phyloP scores from a whole-genome alignment of 2,797 vertebrate species.

The Tangara arthus region DNA sequence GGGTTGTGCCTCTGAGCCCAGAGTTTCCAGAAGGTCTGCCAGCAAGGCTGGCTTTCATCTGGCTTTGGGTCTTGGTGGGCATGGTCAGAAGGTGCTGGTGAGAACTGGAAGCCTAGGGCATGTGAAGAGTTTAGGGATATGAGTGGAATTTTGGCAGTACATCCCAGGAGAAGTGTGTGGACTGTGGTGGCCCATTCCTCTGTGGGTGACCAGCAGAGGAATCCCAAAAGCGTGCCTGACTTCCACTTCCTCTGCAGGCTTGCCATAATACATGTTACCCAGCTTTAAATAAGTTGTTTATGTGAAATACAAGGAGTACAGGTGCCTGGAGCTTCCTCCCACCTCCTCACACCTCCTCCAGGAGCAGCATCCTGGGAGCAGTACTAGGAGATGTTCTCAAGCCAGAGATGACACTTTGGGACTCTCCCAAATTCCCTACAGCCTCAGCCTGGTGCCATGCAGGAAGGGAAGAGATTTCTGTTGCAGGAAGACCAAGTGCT shows the following conservation, averaged over 20 bases:
- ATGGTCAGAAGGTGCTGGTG: not conserved
- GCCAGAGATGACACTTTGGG: not conserved
- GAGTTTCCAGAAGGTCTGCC: not conserved
- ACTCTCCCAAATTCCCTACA: not conserved
- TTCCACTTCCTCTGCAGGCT: not conserved
- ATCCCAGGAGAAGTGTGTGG: not conserved
- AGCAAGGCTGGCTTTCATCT: not conserved
- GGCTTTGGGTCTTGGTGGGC: not conserved
- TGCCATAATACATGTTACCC: not conserved
- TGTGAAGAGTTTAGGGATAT: not conserved
- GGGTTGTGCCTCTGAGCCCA: not conserved
- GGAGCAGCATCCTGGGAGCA: not conserved
- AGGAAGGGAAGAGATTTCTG: not conserved
- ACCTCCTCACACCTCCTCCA: conserved; percentile 27
- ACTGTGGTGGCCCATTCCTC: not conserved
- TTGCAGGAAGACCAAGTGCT: not conserved
- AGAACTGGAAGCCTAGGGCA: not conserved
- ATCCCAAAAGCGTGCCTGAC: not conserved
- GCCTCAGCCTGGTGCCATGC: not conserved
- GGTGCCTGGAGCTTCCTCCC: conserved; percentile 37
- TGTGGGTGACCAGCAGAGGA: not conserved
- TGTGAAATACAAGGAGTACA: not conserved
- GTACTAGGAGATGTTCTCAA: not conserved
- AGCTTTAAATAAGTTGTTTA: conserved; percentile 26
- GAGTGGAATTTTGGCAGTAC: not conserved